phyloP scores from a whole-genome alignment of 2,113 vertebrate genomes.

The Ophthalmolycus amberensis region DNA sequence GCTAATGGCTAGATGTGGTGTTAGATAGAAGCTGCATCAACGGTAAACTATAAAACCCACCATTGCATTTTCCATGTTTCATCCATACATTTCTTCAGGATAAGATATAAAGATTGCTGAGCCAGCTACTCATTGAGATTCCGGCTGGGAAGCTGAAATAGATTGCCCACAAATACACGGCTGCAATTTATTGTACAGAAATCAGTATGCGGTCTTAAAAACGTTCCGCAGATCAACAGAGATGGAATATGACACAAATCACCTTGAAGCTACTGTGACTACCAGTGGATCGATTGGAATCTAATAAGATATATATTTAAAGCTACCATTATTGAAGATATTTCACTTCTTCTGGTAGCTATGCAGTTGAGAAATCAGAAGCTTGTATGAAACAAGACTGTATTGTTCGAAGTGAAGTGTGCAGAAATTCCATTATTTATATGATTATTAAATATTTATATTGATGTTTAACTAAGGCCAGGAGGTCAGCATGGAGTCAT shows the following conservation, averaged over 20 bases:
- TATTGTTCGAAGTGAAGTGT: background rate
- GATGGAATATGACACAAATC: constrained; percentile 1
- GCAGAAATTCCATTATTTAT: constrained; percentile 23
- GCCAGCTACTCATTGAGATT: background rate
- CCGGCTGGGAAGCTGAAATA: constrained; percentile 2
- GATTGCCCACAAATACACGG: background rate
- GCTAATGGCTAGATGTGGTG: background rate
- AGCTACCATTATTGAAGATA: background rate
- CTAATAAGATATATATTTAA: background rate
- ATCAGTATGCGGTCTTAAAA: background rate
- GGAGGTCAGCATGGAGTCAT: constrained; percentile 9
- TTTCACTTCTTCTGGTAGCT: constrained; percentile 7
- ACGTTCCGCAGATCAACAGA: background rate
- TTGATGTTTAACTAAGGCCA: constrained; percentile 10
- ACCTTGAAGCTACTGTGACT: background rate
- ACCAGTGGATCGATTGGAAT: background rate
- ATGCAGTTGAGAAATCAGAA: constrained; percentile 3
- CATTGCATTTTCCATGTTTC: background rate
- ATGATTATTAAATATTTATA: background rate
- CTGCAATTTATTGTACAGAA: background rate
- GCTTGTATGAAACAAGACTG: background rate
- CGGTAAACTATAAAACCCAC: background rate
- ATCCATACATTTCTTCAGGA: background rate
- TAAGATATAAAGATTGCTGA: background rate
- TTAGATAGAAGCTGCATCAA: background rate